Evolutionary conservation across 2,113 vertebrate species (phyloP).

Genomic region (Gallinago media): DNA sequence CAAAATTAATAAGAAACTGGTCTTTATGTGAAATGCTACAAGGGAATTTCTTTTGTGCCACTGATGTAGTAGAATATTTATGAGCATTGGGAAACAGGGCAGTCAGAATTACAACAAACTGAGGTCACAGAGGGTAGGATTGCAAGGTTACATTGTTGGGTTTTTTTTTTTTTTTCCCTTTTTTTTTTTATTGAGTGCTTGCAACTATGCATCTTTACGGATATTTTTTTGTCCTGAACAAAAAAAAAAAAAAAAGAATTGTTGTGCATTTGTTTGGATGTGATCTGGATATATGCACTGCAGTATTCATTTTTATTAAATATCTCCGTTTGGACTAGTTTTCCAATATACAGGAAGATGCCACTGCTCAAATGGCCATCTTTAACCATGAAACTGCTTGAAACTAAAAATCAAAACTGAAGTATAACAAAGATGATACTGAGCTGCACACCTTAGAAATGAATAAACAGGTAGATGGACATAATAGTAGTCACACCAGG

Average conservation of each 20-base stretch:
- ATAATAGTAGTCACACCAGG: accelerated
- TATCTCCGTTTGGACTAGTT: background rate
- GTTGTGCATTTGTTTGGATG: background rate
- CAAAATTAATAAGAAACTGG: slow-evolving; percentile 27
- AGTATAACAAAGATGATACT: background rate
- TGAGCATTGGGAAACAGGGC: slow-evolving; percentile 40
- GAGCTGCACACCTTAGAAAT: background rate
- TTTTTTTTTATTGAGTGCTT: background rate
- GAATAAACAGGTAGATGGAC: background rate
- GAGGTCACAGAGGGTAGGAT: slow-evolving; percentile 16
- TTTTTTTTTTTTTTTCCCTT: background rate
- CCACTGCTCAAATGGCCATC: background rate
- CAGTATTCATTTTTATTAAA: background rate
- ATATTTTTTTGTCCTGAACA: background rate
- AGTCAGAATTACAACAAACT: background rate
- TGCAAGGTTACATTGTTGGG: background rate
- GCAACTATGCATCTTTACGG: background rate
- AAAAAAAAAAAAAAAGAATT: background rate
- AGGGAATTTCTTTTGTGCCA: slow-evolving; percentile 34
- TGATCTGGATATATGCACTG: background rate
- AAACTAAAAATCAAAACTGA: background rate
- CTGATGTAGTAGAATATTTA: slow-evolving; percentile 55
- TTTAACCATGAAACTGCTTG: background rate
- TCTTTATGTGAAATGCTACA: background rate
- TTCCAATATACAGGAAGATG: accelerated